Evolutionary conservation across 2,797 vertebrate species (phyloP).

Genomic region (Cuculus canorus): DNA sequence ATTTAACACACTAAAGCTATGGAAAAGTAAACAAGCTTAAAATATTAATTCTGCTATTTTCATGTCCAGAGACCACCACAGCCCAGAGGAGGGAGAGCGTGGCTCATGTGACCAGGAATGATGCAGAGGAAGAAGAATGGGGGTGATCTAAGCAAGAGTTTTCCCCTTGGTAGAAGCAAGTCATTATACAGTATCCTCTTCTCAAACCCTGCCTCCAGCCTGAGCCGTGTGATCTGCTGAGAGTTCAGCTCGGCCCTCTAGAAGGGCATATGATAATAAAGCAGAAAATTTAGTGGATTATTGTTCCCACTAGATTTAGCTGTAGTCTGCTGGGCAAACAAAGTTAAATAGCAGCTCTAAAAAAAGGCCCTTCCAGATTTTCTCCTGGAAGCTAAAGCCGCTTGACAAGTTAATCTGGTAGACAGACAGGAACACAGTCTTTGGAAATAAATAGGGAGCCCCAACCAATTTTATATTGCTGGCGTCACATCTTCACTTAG

Average conservation of each 20-base stretch:
- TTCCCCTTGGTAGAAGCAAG: not conserved
- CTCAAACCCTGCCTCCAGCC: not conserved
- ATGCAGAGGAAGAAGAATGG: not conserved
- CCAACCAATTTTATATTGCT: not conserved
- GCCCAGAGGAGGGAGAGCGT: not conserved
- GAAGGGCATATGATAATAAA: not conserved
- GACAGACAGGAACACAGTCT: not conserved
- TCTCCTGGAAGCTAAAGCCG: not conserved
- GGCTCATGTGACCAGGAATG: not conserved
- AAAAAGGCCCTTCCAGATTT: not conserved
- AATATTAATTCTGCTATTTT: not conserved
- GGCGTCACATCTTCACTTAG: not conserved
- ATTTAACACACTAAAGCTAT: not conserved
- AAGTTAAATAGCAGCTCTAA: not conserved
- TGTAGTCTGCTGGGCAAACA: not conserved
- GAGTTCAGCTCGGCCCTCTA: not conserved
- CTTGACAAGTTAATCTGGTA: not conserved
- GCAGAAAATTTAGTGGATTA: not conserved
- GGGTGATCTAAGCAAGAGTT: not conserved
- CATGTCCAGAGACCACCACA: accelerated
- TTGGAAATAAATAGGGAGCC: not conserved
- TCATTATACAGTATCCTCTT: not conserved
- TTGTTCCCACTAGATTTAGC: not conserved
- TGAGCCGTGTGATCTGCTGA: not conserved
- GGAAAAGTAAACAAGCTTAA: not conserved